Evolutionary conservation across 2,113 vertebrate genomes (phyloP).

Genomic region (Bufo bufo): DNA sequence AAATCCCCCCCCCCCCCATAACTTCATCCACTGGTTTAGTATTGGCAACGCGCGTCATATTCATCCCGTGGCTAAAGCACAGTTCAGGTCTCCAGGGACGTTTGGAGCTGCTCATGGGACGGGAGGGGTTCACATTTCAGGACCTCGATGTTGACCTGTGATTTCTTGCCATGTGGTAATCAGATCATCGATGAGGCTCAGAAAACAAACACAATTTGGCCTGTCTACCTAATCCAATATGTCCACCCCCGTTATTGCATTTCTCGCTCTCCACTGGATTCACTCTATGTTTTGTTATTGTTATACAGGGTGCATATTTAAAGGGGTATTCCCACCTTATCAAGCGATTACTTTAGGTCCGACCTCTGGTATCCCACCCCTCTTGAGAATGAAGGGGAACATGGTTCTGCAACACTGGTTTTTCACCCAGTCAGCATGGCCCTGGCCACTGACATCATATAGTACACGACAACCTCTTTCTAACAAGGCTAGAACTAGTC

Average conservation of each 20-base stretch:
- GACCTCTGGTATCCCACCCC: too few species aligned
- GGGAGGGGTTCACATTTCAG: not conserved
- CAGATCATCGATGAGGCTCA: not conserved
- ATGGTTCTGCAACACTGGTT: too few species aligned
- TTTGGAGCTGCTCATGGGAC: not conserved
- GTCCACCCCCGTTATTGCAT: constrained; percentile 1
- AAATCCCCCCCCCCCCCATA: not conserved
- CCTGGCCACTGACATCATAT: too few species aligned
- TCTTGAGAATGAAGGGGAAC: too few species aligned
- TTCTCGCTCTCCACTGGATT: not conserved
- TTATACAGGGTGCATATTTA: not conserved
- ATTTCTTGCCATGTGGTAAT: not conserved
- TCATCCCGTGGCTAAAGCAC: not conserved
- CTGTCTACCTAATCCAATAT: constrained; percentile 24
- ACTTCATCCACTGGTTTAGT: not conserved
- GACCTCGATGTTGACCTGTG: constrained; percentile 21
- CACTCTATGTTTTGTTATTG: not conserved
- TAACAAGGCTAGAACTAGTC: too few species aligned
- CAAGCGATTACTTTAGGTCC: too few species aligned
- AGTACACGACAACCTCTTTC: too few species aligned
- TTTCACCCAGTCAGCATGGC: too few species aligned
- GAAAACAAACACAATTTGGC: constrained; percentile 13
- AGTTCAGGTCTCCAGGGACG: not conserved
- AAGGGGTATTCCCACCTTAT: not conserved
- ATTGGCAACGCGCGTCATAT: not conserved